These are phyloP conservation scores for Lamproptera curius DNA, from an alignment of 2,888 invertebrate genomes.

Conservation along the genomic window DNA sequence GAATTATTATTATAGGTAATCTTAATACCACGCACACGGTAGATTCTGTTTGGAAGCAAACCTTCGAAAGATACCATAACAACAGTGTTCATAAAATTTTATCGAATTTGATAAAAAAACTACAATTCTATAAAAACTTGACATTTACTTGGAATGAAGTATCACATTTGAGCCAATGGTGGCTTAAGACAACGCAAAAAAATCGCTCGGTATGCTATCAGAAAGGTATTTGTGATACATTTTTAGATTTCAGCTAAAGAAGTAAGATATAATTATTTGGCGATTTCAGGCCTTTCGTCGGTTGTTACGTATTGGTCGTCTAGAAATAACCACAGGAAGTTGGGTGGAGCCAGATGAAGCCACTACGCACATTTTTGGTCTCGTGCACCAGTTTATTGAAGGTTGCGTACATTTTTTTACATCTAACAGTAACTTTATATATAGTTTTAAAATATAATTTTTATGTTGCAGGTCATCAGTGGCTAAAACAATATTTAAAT, in stretches of 20 bases:
- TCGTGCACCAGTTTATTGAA: slow-evolving; percentile 93
- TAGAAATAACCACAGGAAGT: slow-evolving; percentile 94
- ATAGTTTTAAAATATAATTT: too few relatives aligned
- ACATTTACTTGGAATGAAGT: slow-evolving; percentile 68
- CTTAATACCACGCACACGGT: slow-evolving; percentile 56
- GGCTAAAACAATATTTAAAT: slow-evolving; percentile 89
- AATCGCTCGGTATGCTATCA: slow-evolving; percentile 47
- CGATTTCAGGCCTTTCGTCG: slow-evolving; percentile 80
- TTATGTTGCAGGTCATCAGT: slow-evolving; percentile 89
- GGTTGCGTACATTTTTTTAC: slow-evolving; percentile 64
- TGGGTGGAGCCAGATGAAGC: slow-evolving; percentile 98
- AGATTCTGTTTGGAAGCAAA: slow-evolving; percentile 53
- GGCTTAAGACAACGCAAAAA: slow-evolving; percentile 50
- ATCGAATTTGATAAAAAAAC: slow-evolving; percentile 58
- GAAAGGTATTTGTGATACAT: slow-evolving; percentile 1
- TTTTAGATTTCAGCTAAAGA: not conserved
- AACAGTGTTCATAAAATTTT: slow-evolving; percentile 51
- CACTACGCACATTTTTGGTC: slow-evolving; percentile 89
- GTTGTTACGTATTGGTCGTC: slow-evolving; percentile 85
- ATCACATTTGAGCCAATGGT: slow-evolving; percentile 64
- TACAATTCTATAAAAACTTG: slow-evolving; percentile 57
- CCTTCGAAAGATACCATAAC: slow-evolving; percentile 53
- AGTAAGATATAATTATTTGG: slow-evolving; percentile 11
- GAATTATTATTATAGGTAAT: slow-evolving; percentile 59
- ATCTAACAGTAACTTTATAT: too few relatives aligned